These are phyloP conservation scores for Anguilla pacifica DNA, from an alignment of 2,797 vertebrate genomes.

Conservation along the genomic window DNA sequence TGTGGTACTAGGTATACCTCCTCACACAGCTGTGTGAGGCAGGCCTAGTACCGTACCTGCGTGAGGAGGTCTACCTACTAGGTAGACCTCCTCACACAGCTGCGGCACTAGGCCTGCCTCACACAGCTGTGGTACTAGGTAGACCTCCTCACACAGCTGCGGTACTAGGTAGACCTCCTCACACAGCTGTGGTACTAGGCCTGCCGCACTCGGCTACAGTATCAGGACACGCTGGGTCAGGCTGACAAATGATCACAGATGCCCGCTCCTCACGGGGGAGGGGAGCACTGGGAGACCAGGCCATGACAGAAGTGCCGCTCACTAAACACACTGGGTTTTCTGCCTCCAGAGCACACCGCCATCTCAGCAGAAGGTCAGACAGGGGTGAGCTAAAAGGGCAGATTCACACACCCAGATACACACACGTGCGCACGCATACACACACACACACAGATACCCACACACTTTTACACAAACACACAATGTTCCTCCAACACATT, in stretches of 20 bases:
- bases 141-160: too few relatives aligned
- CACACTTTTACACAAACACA: not conserved
- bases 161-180: too few relatives aligned
- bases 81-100: too few relatives aligned
- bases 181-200: too few relatives aligned
- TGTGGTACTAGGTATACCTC: too few relatives aligned
- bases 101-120: too few relatives aligned
- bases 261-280: not conserved
- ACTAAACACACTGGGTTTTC: constrained; percentile 1
- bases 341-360: not conserved
- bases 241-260: not conserved
- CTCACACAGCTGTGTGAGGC: too few relatives aligned
- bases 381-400: not conserved
- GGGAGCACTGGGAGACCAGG: not conserved
- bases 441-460: not conserved
- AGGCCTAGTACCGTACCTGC: too few relatives aligned
- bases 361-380: not conserved
- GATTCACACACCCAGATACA: not conserved
- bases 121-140: too few relatives aligned
- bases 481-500: not conserved
- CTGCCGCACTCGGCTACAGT: too few relatives aligned
- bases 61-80: too few relatives aligned
- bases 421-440: not conserved
- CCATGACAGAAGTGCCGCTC: not conserved
- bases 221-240: too few relatives aligned